Percentiles rank a stretch among this genome's conserved stretches.
phyloP scores from a whole-genome alignment of 2,888 invertebrate species.

The Parnassius apollo region DNA sequence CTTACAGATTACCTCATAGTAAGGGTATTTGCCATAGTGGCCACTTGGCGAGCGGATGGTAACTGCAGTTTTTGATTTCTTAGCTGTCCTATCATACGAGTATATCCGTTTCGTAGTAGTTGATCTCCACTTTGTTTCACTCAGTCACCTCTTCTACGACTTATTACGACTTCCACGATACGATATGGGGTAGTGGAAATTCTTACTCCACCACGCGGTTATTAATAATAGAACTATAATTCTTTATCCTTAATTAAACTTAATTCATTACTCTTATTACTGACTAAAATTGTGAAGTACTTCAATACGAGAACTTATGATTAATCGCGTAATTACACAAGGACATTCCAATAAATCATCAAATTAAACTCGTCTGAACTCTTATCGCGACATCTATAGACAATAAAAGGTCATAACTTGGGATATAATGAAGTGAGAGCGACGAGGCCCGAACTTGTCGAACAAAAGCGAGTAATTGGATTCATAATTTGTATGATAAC shows the following conservation, averaged over 20 bases:
- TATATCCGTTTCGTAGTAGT: too few relatives aligned
- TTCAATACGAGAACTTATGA: constrained; percentile 11
- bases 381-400: constrained; percentile 31
- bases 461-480: constrained; percentile 49
- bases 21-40: too few relatives aligned
- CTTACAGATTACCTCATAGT: too few relatives aligned
- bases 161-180: too few relatives aligned
- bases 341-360: constrained; percentile 24
- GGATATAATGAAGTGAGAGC: constrained; percentile 43
- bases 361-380: constrained; percentile 26
- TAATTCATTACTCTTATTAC: constrained; percentile 10
- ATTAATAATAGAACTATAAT: too few relatives aligned
- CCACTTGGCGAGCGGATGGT: too few relatives aligned
- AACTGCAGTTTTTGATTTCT: too few relatives aligned
- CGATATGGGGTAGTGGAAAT: too few relatives aligned
- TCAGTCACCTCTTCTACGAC: too few relatives aligned
- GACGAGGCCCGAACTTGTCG: constrained; percentile 40
- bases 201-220: too few relatives aligned
- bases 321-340: constrained; percentile 18
- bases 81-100: too few relatives aligned
- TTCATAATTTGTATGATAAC: constrained; percentile 44
- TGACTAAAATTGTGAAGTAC: constrained; percentile 4
- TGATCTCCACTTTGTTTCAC: too few relatives aligned
- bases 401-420: constrained; percentile 36
- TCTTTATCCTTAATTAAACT: background rate